Conservation (phyloP, 2,113 vertebrate species). For the Hypomesus transpacificus region DNA sequence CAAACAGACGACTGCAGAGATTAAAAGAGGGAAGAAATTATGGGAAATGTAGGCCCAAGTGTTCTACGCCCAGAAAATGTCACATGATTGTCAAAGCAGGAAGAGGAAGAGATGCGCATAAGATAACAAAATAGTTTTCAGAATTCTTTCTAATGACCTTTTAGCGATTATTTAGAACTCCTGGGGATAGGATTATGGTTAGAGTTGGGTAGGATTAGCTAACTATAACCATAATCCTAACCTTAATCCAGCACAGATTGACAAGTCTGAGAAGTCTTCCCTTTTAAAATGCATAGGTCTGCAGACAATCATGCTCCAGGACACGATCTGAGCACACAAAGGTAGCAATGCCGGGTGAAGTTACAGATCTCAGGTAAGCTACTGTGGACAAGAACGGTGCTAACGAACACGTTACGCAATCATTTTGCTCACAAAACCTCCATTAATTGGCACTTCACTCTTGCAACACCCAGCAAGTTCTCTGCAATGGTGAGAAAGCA, state of each 20-base stretch:
- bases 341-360: neutral
- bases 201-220: no score
- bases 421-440: neutral
- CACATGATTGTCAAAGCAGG: conserved; percentile 25
- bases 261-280: no score
- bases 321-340: neutral
- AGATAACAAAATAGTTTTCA: no score
- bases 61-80: neutral
- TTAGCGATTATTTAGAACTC: no score
- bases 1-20: neutral
- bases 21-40: neutral
- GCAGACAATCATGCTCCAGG: no score
- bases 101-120: no score
- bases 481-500: neutral
- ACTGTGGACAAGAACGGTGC: conserved; percentile 19
- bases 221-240: no score
- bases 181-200: no score
- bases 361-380: conserved; percentile 36
- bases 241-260: no score
- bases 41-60: neutral
- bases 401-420: conserved; percentile 31
- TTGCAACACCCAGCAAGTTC: neutral
- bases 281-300: no score
- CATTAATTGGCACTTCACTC: conserved; percentile 28
- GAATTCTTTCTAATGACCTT: no score